Conservation (phyloP, 2,888 invertebrate genomes). For the Punctoribates punctum region DNA sequence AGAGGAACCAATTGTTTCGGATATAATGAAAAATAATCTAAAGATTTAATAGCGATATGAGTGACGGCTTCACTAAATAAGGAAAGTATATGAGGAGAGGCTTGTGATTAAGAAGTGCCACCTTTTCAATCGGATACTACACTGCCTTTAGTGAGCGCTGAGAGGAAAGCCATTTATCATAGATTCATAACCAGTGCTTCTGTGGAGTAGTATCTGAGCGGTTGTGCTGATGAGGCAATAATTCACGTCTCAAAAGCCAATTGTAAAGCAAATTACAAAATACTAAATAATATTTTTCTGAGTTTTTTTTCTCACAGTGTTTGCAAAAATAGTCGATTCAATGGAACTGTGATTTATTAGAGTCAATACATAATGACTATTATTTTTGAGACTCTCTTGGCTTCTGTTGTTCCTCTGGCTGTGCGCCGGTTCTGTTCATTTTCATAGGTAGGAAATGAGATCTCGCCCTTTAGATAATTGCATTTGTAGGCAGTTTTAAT, state of each 20-base stretch:
- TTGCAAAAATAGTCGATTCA: background rate
- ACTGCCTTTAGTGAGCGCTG: background rate
- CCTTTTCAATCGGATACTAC: background rate
- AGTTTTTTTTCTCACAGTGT: background rate
- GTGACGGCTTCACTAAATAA: background rate
- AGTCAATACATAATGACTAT: background rate
- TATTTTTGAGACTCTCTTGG: background rate
- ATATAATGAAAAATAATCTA: background rate
- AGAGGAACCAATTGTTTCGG: background rate
- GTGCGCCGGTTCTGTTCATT: background rate
- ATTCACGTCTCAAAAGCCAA: background rate
- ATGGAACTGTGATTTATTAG: background rate
- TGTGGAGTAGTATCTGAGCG: background rate
- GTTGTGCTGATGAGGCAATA: background rate
- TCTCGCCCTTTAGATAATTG: constrained; percentile 19
- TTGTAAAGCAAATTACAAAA: constrained; percentile 8
- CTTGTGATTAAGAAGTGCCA: background rate
- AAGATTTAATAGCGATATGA: background rate
- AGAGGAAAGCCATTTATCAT: constrained; percentile 6
- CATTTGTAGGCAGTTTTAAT: constrained; percentile 19
- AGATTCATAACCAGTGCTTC: background rate
- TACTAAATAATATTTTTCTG: background rate
- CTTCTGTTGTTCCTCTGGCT: background rate
- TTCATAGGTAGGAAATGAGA: constrained; percentile 16
- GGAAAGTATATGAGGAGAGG: background rate